These are phyloP conservation scores for Cantharis rustica DNA, from an alignment of 2,888 invertebrate species.

Conservation along the genomic window DNA sequence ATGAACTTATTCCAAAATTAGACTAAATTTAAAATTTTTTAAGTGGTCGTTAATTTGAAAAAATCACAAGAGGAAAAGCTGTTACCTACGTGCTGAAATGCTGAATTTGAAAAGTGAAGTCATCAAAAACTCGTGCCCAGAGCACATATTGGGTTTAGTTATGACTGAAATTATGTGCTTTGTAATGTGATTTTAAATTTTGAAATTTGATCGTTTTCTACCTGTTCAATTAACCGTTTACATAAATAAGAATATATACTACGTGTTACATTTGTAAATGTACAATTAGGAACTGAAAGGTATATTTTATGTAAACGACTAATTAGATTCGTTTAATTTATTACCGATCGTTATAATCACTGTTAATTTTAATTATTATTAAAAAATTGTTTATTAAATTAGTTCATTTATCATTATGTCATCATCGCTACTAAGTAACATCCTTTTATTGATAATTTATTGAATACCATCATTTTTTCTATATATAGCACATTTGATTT, in stretches of 20 bases:
- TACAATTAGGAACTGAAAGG: background rate
- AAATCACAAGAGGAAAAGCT: background rate
- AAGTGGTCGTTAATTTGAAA: background rate
- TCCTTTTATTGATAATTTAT: background rate
- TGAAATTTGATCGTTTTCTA: background rate
- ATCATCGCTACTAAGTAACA: background rate
- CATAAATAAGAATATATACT: background rate
- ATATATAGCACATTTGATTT: background rate
- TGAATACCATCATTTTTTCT: background rate
- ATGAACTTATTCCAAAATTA: background rate
- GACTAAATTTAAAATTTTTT: too few species aligned
- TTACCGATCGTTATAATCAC: background rate
- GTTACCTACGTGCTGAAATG: background rate
- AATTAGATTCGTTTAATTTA: background rate
- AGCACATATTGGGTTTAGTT: background rate
- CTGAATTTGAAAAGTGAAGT: background rate
- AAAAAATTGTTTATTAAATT: background rate
- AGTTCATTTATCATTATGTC: background rate
- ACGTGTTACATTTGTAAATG: background rate
- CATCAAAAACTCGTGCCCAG: background rate
- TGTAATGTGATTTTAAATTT: background rate
- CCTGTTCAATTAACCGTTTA: background rate
- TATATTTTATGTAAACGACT: background rate
- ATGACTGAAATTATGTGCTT: slow-evolving; percentile 3
- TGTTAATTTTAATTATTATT: background rate